A percentile compares a stretch with the other conserved stretches of the same genome.
Evolutionary conservation across 2,888 invertebrate genomes (phyloP).

Genomic region (Eupithecia tripunctaria): DNA sequence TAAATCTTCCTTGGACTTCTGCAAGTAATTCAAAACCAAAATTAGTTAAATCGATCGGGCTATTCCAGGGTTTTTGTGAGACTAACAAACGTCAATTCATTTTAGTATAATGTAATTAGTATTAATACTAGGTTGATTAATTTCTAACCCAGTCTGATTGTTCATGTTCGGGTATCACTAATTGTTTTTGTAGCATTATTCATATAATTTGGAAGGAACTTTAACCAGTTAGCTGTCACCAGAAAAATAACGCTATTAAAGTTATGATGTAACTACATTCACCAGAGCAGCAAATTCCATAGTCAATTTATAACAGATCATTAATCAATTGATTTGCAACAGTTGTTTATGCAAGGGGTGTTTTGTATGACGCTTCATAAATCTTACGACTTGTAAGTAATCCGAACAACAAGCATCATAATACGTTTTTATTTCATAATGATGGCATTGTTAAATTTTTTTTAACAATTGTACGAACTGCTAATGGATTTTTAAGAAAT

Average conservation of each 20-base stretch:
- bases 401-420: constrained; percentile 23
- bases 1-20: no score
- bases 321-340: constrained; percentile 30
- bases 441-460: constrained; percentile 23
- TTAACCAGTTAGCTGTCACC: background rate
- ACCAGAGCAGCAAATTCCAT: constrained; percentile 7
- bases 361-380: constrained; percentile 26
- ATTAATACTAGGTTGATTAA: background rate
- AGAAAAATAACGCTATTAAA: background rate
- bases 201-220: background rate
- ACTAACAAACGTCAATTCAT: no score
- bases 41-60: no score
- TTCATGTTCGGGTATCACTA: background rate
- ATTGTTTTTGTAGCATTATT: background rate
- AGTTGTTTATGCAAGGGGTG: constrained; percentile 31
- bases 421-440: constrained; percentile 20
- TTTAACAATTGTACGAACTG: constrained; percentile 12
- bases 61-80: no score
- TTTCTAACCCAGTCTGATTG: background rate
- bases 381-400: constrained; percentile 23
- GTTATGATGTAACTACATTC: constrained; percentile 8
- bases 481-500: constrained; percentile 23
- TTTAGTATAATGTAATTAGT: no score
- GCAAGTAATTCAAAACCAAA: no score
- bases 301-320: constrained; percentile 16